Conservation (phyloP, 2,888 invertebrate species). For the Reticulitermes lucifugus region DNA sequence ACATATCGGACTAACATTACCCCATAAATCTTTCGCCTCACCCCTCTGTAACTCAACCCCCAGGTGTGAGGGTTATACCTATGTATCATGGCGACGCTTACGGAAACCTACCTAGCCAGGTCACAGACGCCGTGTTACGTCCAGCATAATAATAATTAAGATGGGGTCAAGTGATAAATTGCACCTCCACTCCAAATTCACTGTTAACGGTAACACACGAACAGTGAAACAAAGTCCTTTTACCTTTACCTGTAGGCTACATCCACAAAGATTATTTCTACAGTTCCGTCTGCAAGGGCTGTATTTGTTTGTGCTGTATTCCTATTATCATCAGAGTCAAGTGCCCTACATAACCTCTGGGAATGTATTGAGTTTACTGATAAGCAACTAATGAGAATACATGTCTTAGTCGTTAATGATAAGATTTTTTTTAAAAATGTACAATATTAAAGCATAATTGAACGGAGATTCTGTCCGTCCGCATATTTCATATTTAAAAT, state of each 20-base stretch:
- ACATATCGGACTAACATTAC: conserved; percentile 22
- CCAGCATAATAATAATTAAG: conserved; percentile 44
- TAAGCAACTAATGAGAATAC: too few species aligned
- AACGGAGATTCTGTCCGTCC: too few species aligned
- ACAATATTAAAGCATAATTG: too few species aligned
- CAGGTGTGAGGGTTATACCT: conserved; percentile 33
- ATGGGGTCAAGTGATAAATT: conserved; percentile 42
- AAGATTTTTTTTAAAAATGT: too few species aligned
- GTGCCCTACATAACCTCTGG: too few species aligned
- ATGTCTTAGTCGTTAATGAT: too few species aligned
- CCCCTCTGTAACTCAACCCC: conserved; percentile 23
- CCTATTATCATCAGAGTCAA: too few species aligned
- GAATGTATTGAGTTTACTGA: too few species aligned
- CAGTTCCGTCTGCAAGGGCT: too few species aligned
- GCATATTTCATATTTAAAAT: too few species aligned
- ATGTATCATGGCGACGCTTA: conserved; percentile 18
- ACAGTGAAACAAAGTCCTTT: background rate
- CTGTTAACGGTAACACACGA: conserved; percentile 30
- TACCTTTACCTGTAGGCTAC: background rate
- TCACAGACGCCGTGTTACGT: background rate
- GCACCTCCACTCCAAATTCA: background rate
- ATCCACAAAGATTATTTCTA: background rate
- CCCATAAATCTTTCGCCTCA: conserved; percentile 28
- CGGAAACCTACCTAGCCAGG: background rate
- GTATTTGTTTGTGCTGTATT: too few species aligned